Evolutionary conservation across 2,797 vertebrate species (phyloP), one percentile per base, ranked within the genome.

Genomic region (Pogonophryne albipinna): DNA sequence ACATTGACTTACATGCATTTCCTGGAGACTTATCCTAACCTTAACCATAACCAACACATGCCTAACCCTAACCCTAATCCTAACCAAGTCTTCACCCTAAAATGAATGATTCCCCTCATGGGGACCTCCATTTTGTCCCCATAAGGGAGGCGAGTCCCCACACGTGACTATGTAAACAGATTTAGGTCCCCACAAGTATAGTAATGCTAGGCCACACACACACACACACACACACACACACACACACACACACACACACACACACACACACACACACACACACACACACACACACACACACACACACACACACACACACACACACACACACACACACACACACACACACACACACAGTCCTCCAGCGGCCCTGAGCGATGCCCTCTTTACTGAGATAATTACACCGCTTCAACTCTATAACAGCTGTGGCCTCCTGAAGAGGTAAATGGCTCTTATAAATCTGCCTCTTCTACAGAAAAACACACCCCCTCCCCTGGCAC

Each of bases 371-470:
- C 64, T 65, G 84, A 87, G 72, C 27, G 19, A 80, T 83, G 79
- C 78, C 85, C 85, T 89, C 90, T 90, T 91, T 89, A 90, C 84
- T 72, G 82, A 87, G 80, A 88, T 94, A 93, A 95, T 94, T 91
- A 85, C 86, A 89, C 85, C 46, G 82, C 84, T 83, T 76, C 71
- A 66, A 76, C 87, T 90, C 81, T n/a, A 82, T 85, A 90, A 92
- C 92, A 93, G 94, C 93, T 93, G 93, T 87, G 89, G 76, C 87
- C 90, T 92, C 85, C 89, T 80, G 80, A 90, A 88, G 82, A 91
- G 84, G 83, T 91, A 90, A 93, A 93, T 89, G 85, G 78, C 85
- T 87, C 78, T 85, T 85, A 92, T 91, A 91, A 93, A 90, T 92
- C 88, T 86, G 83, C 78, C 57, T 80, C 47, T 20, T 66, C 68